phyloP scores from a whole-genome alignment of 2,888 invertebrate genomes.

The Hirtodrosophila alboralis region DNA sequence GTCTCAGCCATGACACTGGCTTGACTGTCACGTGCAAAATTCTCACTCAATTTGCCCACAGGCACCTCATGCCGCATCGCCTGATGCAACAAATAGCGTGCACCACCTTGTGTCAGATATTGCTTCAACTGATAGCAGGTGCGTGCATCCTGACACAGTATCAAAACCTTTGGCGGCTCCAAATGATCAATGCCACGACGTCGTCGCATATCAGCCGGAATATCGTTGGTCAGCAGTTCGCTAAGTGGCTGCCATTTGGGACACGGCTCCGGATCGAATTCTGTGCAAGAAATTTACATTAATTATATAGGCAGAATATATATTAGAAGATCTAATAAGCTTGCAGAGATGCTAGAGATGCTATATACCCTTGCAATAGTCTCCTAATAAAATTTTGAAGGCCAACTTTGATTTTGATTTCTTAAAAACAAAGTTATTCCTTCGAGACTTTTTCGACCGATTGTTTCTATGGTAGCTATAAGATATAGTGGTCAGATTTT shows the following conservation, averaged over 20 bases:
- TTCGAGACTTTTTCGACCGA: too few relatives aligned
- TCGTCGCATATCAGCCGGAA: slow-evolving; percentile 89
- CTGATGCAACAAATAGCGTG: slow-evolving; percentile 87
- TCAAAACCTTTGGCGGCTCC: slow-evolving; percentile 88
- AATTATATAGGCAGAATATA: too few relatives aligned
- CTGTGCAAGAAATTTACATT: slow-evolving; percentile 85
- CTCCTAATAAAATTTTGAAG: too few relatives aligned
- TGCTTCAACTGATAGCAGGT: slow-evolving; percentile 93
- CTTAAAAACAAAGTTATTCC: too few relatives aligned
- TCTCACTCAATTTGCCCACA: slow-evolving; percentile 86
- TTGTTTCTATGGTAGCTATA: too few relatives aligned
- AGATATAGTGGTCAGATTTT: too few relatives aligned
- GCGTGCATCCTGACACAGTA: slow-evolving; percentile 92
- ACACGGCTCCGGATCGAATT: slow-evolving; percentile 91
- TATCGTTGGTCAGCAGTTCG: slow-evolving; percentile 92
- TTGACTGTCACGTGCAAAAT: slow-evolving; percentile 83
- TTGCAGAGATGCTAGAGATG: too few relatives aligned
- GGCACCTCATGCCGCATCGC: slow-evolving; percentile 87
- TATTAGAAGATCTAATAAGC: too few relatives aligned
- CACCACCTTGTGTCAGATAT: slow-evolving; percentile 87
- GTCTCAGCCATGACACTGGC: slow-evolving; percentile 43
- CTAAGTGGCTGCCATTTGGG: slow-evolving; percentile 95
- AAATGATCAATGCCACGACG: slow-evolving; percentile 71
- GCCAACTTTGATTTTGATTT: too few relatives aligned
- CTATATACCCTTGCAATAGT: too few relatives aligned